Evolutionary conservation across 2,113 vertebrate species (phyloP).

Genomic region (Heptranchias perlo): DNA sequence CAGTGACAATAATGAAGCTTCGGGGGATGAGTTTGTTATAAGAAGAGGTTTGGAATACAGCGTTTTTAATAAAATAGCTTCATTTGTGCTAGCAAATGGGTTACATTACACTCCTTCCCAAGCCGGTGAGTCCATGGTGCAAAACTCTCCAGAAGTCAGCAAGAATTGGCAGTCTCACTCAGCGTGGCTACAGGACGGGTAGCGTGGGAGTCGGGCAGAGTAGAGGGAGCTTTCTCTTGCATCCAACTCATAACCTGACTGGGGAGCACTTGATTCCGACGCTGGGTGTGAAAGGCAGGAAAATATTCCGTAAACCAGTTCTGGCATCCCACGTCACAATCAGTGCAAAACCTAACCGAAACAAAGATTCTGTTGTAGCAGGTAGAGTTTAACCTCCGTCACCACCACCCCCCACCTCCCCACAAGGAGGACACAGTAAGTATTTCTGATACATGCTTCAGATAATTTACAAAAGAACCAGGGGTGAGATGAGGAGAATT

Average conservation of each 20-base stretch:
- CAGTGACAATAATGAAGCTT: background rate
- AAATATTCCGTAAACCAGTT: background rate
- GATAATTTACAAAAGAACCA: background rate
- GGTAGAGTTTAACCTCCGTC: background rate
- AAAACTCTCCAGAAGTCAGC: background rate
- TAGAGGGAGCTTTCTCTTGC: background rate
- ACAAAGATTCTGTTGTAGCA: background rate
- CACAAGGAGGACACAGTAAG: background rate
- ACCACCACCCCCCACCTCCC: background rate
- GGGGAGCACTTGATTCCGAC: background rate
- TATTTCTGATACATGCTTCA: background rate
- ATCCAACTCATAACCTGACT: background rate
- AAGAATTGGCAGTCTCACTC: background rate
- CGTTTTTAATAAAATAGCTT: slow-evolving; percentile 8
- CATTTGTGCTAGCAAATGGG: background rate
- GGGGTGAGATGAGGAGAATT: background rate
- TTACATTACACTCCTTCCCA: background rate
- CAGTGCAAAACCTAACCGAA: background rate
- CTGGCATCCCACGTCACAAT: background rate
- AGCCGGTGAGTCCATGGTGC: background rate
- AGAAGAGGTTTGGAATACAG: background rate
- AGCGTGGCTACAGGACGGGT: background rate
- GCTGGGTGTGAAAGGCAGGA: background rate
- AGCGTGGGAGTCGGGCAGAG: background rate
- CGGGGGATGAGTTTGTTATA: background rate